phyloP scores from a whole-genome alignment of 2,113 vertebrate genomes.

The Gymnarchus niloticus region DNA sequence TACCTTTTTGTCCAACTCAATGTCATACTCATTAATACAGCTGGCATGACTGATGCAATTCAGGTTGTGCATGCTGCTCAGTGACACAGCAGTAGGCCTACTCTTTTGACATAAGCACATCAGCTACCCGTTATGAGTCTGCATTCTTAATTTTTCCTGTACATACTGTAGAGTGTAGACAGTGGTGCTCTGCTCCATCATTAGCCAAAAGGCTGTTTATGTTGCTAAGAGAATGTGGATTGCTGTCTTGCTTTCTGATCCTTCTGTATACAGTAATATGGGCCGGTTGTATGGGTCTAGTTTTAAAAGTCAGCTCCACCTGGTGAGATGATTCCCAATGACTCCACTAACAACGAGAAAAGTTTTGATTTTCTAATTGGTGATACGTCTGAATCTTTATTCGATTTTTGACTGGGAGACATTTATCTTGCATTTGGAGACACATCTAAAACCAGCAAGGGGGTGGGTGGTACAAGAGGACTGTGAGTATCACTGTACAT shows the following conservation, averaged over 20 bases:
- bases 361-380: constrained; percentile 29
- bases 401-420: constrained; percentile 36
- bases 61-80: not conserved
- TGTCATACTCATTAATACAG: not conserved
- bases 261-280: not conserved
- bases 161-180: not conserved
- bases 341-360: constrained; percentile 12
- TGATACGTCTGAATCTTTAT: constrained; percentile 42
- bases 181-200: not conserved
- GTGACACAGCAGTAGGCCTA: not conserved
- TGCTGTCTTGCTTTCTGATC: not conserved
- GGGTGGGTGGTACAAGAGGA: not conserved
- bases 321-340: not conserved
- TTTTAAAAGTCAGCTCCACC: constrained; percentile 8
- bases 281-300: not conserved
- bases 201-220: not conserved
- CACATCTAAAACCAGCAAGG: not conserved
- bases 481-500: not conserved
- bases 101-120: not conserved
- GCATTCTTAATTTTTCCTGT: not conserved
- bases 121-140: too few species aligned
- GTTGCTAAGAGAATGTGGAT: not conserved
- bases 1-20: not conserved
- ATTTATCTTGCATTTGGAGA: constrained; percentile 41
- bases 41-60: not conserved